Percentiles rank a stretch among this genome's conserved stretches.
Evolutionary conservation across 1,140 invertebrate species (phyloP).

Genomic region (Heterodera schachtii): DNA sequence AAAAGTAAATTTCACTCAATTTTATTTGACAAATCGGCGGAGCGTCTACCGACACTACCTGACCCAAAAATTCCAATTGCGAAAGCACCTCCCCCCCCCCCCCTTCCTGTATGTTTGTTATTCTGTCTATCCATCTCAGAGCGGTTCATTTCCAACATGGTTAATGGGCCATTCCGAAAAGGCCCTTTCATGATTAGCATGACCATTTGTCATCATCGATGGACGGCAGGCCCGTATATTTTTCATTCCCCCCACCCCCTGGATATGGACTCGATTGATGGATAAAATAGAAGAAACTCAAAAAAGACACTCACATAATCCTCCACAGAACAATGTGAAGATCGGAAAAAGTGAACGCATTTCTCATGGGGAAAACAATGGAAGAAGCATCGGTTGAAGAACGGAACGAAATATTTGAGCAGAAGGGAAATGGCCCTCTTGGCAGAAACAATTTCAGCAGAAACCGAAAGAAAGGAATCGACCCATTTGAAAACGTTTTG

Average conservation of each 20-base stretch:
- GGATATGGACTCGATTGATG: neutral
- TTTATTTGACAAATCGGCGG: too few species aligned
- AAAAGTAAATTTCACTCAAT: too few species aligned
- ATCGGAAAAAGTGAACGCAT: constrained; percentile 28
- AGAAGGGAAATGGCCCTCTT: constrained; percentile 46
- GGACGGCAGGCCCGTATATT: neutral
- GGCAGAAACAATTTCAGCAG: constrained; percentile 24
- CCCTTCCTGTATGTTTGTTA: too few species aligned
- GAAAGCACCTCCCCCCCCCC: too few species aligned
- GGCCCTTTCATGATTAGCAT: constrained; percentile 2
- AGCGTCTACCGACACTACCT: too few species aligned
- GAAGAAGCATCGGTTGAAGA: constrained; percentile 52
- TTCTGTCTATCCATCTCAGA: neutral
- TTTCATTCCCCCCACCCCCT: too few species aligned
- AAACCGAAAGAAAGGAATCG: constrained; percentile 31
- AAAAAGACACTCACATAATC: constrained; percentile 42
- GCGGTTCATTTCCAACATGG: constrained; percentile 5
- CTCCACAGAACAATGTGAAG: constrained; percentile 39
- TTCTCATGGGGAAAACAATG: constrained; percentile 49
- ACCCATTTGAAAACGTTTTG: constrained; percentile 49
- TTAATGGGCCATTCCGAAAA: neutral
- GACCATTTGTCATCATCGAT: neutral
- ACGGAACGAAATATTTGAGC: constrained; percentile 50
- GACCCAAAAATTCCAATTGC: too few species aligned
- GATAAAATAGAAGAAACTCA: neutral